Evolutionary conservation across 2,888 invertebrate genomes (phyloP), one percentile per base, ranked within the genome.

Genomic region (Leptarthrus brevirostris): DNA sequence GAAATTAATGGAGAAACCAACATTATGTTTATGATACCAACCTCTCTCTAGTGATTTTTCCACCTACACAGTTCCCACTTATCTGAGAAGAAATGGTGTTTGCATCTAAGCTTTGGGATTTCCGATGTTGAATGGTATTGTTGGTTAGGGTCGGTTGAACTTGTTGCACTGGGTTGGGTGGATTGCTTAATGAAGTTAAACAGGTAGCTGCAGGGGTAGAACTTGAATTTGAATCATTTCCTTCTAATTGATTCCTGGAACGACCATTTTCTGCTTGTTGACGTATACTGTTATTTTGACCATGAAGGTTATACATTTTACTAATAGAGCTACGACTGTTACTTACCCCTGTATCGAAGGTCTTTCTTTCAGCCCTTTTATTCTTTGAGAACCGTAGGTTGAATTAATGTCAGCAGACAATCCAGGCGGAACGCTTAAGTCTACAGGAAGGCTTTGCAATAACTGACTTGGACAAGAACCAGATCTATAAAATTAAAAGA

Each of bases 401-500:
- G 76, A 54, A 44, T 77, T 40, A 1, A 20, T 6, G 83, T 84
- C 77, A 83, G 79, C 78, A 16, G 66, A 47, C 4, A 14, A 47
- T 12, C 24, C 24, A 14, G 66, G 18, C 8, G 66, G 26, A 14
- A 26, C 53, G 10, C 3, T 14, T 10, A 71, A 40, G 34, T 88
- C 88, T 70, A 86, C 83, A 72, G 92, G 90, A 83, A 90, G 87
- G 81, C 89, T 87, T 83, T 93, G 92, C 81, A 94, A 90, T 85
- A 95, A 89, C 85, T 94, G 95, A 86, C 94, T 94, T 79, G 96
- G 96, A 85, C 94, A 96, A 79, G 96, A 96, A 76, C 95, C 96
- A 80, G 96, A 96, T 89, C 96, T 84, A 30, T 16, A 53, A 34
- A 4, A 40, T 24, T 18, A 1, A 66, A 5, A 6, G 36, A 30